These are phyloP conservation scores for Eustalomyia histrio DNA, from an alignment of 2,888 invertebrate species.

Conservation along the genomic window DNA sequence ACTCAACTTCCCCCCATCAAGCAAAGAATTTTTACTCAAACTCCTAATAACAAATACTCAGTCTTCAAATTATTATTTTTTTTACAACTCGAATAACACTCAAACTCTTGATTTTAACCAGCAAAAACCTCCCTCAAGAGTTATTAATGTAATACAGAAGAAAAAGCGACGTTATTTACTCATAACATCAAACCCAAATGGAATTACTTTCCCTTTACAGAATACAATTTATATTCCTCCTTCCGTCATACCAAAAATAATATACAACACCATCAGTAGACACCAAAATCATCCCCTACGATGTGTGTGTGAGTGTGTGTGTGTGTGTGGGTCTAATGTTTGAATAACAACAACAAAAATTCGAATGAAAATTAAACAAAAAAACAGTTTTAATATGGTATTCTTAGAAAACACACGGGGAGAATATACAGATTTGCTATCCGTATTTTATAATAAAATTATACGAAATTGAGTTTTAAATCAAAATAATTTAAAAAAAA, in stretches of 20 bases:
- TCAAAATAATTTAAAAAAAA: background rate
- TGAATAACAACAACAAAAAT: constrained; percentile 28
- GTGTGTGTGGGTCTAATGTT: constrained; percentile 14
- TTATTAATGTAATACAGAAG: constrained; percentile 40
- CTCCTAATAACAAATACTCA: constrained; percentile 39
- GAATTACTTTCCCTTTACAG: constrained; percentile 68
- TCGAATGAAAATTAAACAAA: constrained; percentile 42
- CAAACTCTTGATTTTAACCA: constrained; percentile 29
- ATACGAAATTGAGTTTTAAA: background rate
- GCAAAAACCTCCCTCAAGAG: constrained; percentile 61
- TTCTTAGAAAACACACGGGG: constrained; percentile 49
- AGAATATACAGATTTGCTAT: constrained; percentile 1
- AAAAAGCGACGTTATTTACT: constrained; percentile 57
- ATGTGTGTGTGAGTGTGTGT: background rate
- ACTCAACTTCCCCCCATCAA: constrained; percentile 40
- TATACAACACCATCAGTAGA: background rate
- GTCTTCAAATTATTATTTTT: constrained; percentile 33
- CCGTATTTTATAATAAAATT: background rate
- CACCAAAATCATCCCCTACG: constrained; percentile 52
- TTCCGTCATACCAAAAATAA: background rate
- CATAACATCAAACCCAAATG: constrained; percentile 49
- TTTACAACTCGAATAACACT: constrained; percentile 17
- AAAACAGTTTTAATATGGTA: constrained; percentile 55
- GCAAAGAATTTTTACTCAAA: constrained; percentile 32
- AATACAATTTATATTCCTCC: background rate